Conservation (phyloP, 2,888 invertebrate species). For the Agrotis ipsilon region DNA sequence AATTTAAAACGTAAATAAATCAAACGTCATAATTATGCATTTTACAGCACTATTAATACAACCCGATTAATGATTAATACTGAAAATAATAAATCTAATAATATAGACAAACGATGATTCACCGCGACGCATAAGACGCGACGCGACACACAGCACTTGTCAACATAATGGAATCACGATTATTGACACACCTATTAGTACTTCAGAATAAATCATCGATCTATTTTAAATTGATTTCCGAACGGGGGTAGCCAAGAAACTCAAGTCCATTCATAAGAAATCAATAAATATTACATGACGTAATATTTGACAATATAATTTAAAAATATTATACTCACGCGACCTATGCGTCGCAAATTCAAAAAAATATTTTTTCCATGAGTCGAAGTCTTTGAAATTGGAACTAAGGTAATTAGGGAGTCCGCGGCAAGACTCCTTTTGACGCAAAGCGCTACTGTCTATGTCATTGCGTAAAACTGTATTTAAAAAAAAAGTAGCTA, state of each 20-base stretch:
- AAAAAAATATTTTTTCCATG: no score
- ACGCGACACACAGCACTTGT: neutral
- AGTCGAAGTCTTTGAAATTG: no score
- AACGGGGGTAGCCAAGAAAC: conserved; percentile 21
- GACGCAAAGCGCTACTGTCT: no score
- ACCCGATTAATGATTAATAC: neutral
- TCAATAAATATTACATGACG: no score
- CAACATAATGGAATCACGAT: conserved; percentile 18
- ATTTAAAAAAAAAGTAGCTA: no score
- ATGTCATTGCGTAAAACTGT: no score
- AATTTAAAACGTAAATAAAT: neutral
- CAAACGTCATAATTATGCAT: neutral
- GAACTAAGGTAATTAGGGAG: no score
- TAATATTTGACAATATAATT: no score
- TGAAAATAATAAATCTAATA: conserved; percentile 3
- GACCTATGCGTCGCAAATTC: no score
- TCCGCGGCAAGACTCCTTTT: no score
- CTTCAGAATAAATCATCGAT: conserved; percentile 8
- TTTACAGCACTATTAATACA: neutral
- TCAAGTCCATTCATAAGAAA: conserved; percentile 3
- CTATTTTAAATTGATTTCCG: conserved; percentile 9
- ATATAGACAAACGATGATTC: conserved; percentile 35
- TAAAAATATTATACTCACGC: no score
- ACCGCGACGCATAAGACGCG: neutral
- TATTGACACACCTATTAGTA: conserved; percentile 9